These are phyloP conservation scores for Gallinago jamesoni DNA, from an alignment of 2,113 vertebrate genomes.

Conservation along the genomic window DNA sequence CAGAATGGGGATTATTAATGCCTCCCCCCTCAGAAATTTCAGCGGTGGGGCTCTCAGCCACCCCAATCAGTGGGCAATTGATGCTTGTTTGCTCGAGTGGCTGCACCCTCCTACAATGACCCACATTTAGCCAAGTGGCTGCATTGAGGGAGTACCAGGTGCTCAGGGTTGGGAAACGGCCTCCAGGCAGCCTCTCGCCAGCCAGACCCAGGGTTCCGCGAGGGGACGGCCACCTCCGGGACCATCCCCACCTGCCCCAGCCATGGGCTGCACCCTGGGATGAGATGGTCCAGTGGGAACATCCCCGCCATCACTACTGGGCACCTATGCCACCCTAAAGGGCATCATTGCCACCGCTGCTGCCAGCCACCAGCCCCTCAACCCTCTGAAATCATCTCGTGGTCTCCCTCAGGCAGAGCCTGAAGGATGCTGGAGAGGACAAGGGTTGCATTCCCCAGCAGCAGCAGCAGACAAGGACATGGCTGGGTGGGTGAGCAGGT, in stretches of 20 bases:
- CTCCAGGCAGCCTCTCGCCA: not conserved
- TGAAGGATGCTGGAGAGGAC: not conserved
- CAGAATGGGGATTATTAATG: conserved; percentile 48
- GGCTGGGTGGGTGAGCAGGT: not conserved
- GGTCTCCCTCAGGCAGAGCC: not conserved
- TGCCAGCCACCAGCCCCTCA: not conserved
- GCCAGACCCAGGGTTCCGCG: not conserved
- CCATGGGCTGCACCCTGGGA: accelerated
- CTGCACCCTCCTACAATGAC: conserved; percentile 59
- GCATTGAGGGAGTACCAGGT: conserved; percentile 61
- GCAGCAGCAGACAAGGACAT: not conserved
- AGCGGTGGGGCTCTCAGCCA: conserved; percentile 63
- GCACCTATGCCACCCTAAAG: not conserved
- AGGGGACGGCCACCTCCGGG: not conserved
- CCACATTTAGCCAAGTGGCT: conserved; percentile 68
- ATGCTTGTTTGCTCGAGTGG: conserved; percentile 58
- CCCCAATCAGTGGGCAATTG: conserved; percentile 69
- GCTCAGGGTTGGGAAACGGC: conserved; percentile 15
- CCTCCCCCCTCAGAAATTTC: conserved; percentile 39
- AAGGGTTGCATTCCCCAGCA: not conserved
- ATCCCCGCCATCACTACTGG: not conserved
- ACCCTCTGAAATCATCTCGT: not conserved
- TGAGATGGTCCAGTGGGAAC: not conserved
- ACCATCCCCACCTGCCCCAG: not conserved
- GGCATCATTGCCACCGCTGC: not conserved